Conservation (phyloP, 2,113 vertebrate species). For the Peromyscus polionotus region DNA sequence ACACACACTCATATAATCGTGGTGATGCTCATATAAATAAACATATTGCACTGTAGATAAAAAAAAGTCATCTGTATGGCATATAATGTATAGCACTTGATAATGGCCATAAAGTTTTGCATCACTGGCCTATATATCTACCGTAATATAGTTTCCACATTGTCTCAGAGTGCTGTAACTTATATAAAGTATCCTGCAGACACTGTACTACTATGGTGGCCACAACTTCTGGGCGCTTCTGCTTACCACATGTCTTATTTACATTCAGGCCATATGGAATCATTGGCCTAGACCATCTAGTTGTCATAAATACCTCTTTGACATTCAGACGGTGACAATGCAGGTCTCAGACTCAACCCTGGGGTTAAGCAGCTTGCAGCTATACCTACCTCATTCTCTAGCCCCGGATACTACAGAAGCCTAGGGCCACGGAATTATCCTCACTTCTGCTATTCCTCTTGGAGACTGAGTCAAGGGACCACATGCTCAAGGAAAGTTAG, state of each 20-base stretch:
- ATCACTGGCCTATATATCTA: not conserved
- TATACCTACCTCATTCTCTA: no score
- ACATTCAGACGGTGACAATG: not conserved
- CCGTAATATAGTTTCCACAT: not conserved
- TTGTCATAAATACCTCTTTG: not conserved
- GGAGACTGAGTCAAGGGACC: not conserved
- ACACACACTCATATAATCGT: not conserved
- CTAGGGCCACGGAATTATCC: no score
- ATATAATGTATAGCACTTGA: not conserved
- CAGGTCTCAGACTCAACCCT: no score
- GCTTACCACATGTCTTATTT: not conserved
- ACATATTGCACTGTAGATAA: not conserved
- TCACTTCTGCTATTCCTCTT: not conserved
- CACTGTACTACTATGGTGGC: no score
- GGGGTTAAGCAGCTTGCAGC: accelerated
- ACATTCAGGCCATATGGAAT: not conserved
- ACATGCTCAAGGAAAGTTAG: not conserved
- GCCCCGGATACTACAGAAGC: accelerated
- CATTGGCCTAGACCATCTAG: not conserved
- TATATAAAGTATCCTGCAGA: not conserved
- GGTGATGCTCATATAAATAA: not conserved
- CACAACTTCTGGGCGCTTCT: not conserved
- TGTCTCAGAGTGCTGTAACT: not conserved
- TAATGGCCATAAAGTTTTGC: not conserved
- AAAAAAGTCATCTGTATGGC: not conserved